Percentiles rank a stretch among this genome's conserved stretches.
Evolutionary conservation across 37 sponge, comb jelly and placozoan genomes (phyloP).

Genomic region (Mnemiopsis leidyi): DNA sequence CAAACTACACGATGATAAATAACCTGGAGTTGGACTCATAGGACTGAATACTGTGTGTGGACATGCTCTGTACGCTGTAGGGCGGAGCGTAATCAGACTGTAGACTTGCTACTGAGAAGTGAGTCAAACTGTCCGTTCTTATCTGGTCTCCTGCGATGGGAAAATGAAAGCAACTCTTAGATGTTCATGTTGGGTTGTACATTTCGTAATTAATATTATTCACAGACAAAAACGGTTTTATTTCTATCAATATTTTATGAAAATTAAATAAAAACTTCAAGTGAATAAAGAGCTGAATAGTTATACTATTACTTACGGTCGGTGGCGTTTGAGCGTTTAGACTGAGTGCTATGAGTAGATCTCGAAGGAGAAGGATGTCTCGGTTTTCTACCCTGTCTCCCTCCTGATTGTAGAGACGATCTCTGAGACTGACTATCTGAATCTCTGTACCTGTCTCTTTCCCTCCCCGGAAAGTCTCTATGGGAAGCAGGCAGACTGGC

Average conservation of each 20-base stretch:
- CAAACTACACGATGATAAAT: not conserved
- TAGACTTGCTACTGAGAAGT: not conserved
- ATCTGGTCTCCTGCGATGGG: not conserved
- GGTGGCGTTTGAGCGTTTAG: not conserved
- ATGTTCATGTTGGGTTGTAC: no score
- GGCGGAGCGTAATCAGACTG: not conserved
- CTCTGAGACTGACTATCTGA: not conserved
- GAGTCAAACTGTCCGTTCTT: not conserved
- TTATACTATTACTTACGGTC: not conserved
- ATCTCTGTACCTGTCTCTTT: not conserved
- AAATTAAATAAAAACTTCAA: no score
- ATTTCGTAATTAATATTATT: no score
- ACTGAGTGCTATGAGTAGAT: not conserved
- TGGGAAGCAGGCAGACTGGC: not conserved
- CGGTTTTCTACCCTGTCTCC: not conserved
- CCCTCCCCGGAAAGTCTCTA: not conserved
- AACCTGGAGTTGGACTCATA: not conserved
- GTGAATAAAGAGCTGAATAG: no score
- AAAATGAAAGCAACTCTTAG: no score
- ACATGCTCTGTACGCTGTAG: not conserved
- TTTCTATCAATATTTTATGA: no score
- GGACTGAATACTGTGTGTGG: conserved; percentile 34
- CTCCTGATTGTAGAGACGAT: conserved; percentile 6
- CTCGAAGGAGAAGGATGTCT: conserved; percentile 36
- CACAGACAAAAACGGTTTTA: no score